Evolutionary conservation across 2,888 invertebrate genomes (phyloP).

Genomic region (Ectemnius lituratus): DNA sequence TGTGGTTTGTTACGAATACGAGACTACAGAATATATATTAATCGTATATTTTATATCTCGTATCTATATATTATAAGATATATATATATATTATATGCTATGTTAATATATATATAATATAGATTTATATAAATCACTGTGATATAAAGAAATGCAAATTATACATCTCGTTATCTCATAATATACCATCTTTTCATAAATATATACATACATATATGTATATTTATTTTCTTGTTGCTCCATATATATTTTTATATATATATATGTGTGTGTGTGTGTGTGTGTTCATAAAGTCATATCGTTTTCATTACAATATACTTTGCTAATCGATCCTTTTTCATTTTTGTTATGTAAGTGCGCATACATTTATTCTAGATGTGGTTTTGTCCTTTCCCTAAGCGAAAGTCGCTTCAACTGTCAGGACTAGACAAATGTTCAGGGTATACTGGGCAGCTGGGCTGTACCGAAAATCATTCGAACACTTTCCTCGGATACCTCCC

Average conservation of each 20-base stretch:
- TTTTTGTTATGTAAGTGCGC: constrained; percentile 36
- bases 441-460: constrained; percentile 11
- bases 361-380: constrained; percentile 9
- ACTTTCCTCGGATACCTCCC: constrained; percentile 17
- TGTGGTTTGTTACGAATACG: constrained; percentile 46
- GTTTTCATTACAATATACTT: constrained; percentile 61
- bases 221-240: constrained; percentile 60
- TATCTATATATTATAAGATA: constrained; percentile 41
- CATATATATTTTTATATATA: constrained; percentile 66
- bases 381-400: too few species aligned
- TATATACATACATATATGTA: constrained; percentile 68
- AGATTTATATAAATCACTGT: constrained; percentile 63
- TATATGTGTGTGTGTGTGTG: constrained; percentile 65
- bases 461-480: constrained; percentile 11
- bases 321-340: constrained; percentile 49
- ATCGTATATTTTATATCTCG: constrained; percentile 42
- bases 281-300: constrained; percentile 64
- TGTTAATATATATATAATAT: constrained; percentile 16
- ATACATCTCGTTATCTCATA: constrained; percentile 64
- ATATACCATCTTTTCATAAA: constrained; percentile 70
- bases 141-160: constrained; percentile 69
- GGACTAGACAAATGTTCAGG: constrained; percentile 11
- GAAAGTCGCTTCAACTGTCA: too few species aligned
- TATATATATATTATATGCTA: constrained; percentile 58
- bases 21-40: constrained; percentile 54